phyloP scores from a whole-genome alignment of 2,797 vertebrate species.

The Anguilla megastoma region DNA sequence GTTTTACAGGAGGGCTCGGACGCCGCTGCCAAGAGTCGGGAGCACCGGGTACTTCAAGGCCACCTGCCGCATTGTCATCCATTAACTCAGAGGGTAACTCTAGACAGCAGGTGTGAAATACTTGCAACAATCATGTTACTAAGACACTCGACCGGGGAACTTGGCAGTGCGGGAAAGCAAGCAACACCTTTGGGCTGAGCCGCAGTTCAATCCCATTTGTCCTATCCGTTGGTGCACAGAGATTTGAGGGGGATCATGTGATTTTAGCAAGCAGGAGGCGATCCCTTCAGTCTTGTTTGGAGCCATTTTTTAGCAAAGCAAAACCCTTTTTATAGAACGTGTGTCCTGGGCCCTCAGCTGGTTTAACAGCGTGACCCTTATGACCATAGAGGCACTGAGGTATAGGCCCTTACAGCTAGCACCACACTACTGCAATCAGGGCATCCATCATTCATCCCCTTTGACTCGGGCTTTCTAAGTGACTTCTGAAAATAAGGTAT shows the following conservation, averaged over 20 bases:
- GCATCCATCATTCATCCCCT: not conserved
- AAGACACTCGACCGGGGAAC: not conserved
- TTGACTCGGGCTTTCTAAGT: not conserved
- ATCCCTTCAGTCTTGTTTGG: constrained; percentile 4
- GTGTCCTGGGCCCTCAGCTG: not conserved
- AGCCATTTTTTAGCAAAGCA: not conserved
- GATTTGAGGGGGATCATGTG: not conserved
- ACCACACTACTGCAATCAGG: not conserved
- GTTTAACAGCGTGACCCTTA: not conserved
- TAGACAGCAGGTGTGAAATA: constrained; percentile 27
- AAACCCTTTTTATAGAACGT: not conserved
- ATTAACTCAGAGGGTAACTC: constrained; percentile 16
- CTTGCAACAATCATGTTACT: not conserved
- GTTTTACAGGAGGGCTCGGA: not conserved
- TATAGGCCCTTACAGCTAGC: not conserved
- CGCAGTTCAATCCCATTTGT: constrained; percentile 26
- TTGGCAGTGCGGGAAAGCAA: not conserved
- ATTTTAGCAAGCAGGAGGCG: not conserved
- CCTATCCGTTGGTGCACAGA: constrained; percentile 6
- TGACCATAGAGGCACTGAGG: not conserved
- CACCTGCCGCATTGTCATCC: not conserved
- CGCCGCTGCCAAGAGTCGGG: not conserved
- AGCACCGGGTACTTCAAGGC: not conserved
- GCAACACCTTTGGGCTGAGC: constrained; percentile 2
- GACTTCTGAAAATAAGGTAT: not conserved